phyloP scores from a whole-genome alignment of 2,113 vertebrate genomes.

The Enhydra lutris region DNA sequence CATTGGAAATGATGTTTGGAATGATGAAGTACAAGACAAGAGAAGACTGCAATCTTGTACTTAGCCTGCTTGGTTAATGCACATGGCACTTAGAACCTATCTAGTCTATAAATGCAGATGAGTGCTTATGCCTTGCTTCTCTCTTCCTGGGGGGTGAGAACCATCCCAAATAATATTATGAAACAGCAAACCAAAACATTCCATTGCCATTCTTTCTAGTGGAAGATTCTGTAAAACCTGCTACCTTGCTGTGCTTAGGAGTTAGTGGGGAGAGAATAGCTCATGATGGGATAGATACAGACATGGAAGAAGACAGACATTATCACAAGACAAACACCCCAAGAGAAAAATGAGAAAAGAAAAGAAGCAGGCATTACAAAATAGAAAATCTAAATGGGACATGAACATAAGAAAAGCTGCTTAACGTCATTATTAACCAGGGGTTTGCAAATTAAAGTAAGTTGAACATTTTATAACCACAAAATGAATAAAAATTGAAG shows the following conservation, averaged over 20 bases:
- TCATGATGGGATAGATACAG: background rate
- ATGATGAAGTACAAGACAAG: slow-evolving; percentile 32
- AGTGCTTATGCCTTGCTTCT: background rate
- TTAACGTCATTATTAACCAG: background rate
- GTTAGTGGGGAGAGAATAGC: background rate
- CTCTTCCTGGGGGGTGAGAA: background rate
- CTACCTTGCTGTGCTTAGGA: background rate
- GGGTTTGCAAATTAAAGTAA: background rate
- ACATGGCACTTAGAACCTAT: background rate
- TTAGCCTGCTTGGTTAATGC: slow-evolving; percentile 40
- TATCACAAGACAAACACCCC: background rate
- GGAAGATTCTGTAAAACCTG: background rate
- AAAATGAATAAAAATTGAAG: slow-evolving; percentile 24
- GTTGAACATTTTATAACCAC: background rate
- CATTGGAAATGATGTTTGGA: slow-evolving; percentile 24
- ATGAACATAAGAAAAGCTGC: background rate
- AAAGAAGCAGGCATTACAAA: background rate
- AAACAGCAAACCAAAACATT: slow-evolving; percentile 10
- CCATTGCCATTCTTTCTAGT: background rate
- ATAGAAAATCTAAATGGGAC: background rate
- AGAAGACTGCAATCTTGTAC: slow-evolving; percentile 25
- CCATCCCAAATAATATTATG: background rate
- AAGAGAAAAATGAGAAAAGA: background rate
- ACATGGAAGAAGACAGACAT: background rate
- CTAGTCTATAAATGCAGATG: background rate